phyloP scores from a whole-genome alignment of 2,113 vertebrate genomes.

The Phainopepla nitens region DNA sequence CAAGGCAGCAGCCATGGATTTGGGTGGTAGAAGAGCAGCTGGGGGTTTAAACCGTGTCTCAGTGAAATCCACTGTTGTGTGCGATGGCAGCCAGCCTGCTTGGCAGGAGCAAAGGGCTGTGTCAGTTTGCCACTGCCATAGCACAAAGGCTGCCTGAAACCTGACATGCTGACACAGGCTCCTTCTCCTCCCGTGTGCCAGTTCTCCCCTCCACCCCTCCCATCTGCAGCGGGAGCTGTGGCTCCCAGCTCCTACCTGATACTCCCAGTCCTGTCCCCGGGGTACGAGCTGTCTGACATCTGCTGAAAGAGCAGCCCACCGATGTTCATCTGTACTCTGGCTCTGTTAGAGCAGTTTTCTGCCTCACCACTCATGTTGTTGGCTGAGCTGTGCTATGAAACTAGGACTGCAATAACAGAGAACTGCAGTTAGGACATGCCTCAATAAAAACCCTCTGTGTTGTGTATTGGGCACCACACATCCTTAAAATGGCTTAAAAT shows the following conservation, averaged over 20 bases:
- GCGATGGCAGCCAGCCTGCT: neutral
- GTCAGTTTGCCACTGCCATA: neutral
- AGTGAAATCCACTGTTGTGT: neutral
- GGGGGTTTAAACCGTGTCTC: neutral
- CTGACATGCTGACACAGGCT: neutral
- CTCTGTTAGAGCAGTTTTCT: neutral
- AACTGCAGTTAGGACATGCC: neutral
- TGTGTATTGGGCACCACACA: neutral
- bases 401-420: neutral
- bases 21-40: neutral
- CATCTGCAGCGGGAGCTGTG: neutral
- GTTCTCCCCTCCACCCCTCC: neutral
- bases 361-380: slow-evolving; percentile 4
- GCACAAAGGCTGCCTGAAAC: neutral
- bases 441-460: neutral
- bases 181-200: neutral
- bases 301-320: neutral
- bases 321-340: neutral
- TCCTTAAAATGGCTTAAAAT: neutral
- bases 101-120: neutral
- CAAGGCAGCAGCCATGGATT: neutral
- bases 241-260: slow-evolving; percentile 1
- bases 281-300: neutral
- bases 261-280: neutral
- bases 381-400: slow-evolving; percentile 7